Evolutionary conservation across 2,888 invertebrate species (phyloP).

Genomic region (Nephrotoma flavescens): DNA sequence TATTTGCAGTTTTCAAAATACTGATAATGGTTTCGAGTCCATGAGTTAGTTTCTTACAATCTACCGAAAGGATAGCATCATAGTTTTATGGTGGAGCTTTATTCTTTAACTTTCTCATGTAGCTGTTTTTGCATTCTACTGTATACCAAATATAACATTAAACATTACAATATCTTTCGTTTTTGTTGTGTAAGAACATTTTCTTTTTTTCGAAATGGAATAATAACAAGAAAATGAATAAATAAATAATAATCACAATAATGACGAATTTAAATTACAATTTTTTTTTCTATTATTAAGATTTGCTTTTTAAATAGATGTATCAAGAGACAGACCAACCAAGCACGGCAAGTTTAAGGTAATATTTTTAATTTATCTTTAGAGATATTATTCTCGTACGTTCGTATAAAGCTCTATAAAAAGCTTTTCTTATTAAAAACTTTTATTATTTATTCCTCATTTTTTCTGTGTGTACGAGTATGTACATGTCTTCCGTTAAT

Average conservation of each 20-base stretch:
- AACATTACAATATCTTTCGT: background rate
- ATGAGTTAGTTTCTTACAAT: background rate
- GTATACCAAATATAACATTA: background rate
- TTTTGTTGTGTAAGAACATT: background rate
- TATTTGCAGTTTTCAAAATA: background rate
- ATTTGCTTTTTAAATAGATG: background rate
- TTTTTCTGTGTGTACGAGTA: background rate
- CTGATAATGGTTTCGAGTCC: background rate
- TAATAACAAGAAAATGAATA: background rate
- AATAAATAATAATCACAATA: background rate
- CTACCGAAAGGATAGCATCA: too few species aligned
- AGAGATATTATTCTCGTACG: background rate
- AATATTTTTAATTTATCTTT: background rate
- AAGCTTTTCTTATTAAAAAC: background rate
- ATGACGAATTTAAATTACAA: background rate
- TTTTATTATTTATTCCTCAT: background rate
- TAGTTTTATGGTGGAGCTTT: background rate
- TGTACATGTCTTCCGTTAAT: background rate
- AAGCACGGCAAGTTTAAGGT: background rate
- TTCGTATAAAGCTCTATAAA: background rate
- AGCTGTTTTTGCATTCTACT: background rate
- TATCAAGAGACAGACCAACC: background rate
- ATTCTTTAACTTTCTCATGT: background rate
- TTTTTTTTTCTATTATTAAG: background rate
- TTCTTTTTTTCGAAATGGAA: background rate